Evolutionary conservation across 1,140 invertebrate genomes (phyloP), one percentile per base, ranked within the genome.

Genomic region (Aphidius gifuensis): DNA sequence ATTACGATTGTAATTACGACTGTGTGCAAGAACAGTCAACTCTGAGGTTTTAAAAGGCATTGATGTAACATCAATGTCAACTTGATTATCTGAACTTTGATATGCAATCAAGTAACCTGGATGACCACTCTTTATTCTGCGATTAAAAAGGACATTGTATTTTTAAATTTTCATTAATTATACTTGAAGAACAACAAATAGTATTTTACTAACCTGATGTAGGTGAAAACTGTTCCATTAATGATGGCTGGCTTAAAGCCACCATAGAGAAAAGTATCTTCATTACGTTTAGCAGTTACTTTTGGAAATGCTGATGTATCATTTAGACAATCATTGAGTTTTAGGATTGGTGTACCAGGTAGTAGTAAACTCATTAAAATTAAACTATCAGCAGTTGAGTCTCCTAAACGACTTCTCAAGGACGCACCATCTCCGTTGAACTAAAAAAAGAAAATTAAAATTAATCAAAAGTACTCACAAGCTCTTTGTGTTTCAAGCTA

Each of bases 281-380:
- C 62, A 6, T 40, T 62, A n/a, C 79, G 71, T 7, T 65, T 61
- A 58, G 71, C 67, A 4, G 71, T 61, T 21, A 80, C 64, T 11
- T 51, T 68, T 8, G 69, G 47, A 65, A 80, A 79, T 6, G 69
- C 63, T 9, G 23, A 32, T 32, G 65, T 51, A 21, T 71, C 78
- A 5, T 66, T 69, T 50, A 77, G 71, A 16, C 75, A 61, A 74
- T 83, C 87, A 75, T 77, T 86, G 71, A 83, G 83, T 73, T 75
- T 85, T 72, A 83, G 76, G 50, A 93, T 82, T 1, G 90, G 85
- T 1, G 89, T 89, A 3, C 91, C 92, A 1, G 89, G 89, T 47
- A 93, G 73, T 11, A 93, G 74, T 62, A 91, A 81, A 6, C 85
- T 84, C 66, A 93, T 82, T 44, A 87, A 58, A 5, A 83, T 80